These are phyloP conservation scores for Seira ritae DNA, from an alignment of 2,888 invertebrate species.

Conservation along the genomic window DNA sequence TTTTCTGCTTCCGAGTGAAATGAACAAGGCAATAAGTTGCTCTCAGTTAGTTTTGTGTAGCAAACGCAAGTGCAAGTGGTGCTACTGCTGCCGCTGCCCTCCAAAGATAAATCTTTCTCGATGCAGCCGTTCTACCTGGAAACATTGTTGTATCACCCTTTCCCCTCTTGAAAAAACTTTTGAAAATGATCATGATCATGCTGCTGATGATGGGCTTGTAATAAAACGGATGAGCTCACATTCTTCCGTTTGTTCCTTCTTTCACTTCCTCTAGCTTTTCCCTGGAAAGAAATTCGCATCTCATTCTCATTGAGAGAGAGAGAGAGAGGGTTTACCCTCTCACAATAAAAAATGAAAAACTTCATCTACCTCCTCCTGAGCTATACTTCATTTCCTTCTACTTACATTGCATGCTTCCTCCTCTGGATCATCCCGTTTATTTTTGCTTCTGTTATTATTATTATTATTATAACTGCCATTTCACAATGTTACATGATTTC, in stretches of 20 bases:
- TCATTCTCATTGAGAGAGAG: background rate
- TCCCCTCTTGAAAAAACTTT: background rate
- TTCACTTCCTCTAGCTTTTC: background rate
- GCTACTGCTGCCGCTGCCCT: background rate
- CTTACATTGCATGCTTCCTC: too few relatives aligned
- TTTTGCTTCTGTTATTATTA: too few relatives aligned
- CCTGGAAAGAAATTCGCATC: background rate
- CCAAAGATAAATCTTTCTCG: background rate
- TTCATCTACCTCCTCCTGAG: constrained; percentile 7
- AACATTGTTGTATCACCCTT: background rate
- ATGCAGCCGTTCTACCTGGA: background rate
- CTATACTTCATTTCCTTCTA: background rate
- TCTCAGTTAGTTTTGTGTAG: background rate
- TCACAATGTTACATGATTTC: too few relatives aligned
- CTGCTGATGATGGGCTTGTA: background rate
- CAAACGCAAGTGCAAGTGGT: background rate
- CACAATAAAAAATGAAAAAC: background rate
- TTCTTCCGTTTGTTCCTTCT: background rate
- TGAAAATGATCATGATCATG: background rate
- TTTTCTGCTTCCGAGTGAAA: background rate
- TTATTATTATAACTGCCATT: too few relatives aligned
- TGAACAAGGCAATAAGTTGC: background rate
- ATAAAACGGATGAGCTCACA: background rate
- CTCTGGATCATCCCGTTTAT: too few relatives aligned
- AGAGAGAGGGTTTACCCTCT: background rate